A percentile compares a stretch with the other conserved stretches of the same genome.
These are phyloP conservation scores for Brachionus paranguensis DNA, from an alignment of 1,140 invertebrate genomes.

Conservation along the genomic window DNA sequence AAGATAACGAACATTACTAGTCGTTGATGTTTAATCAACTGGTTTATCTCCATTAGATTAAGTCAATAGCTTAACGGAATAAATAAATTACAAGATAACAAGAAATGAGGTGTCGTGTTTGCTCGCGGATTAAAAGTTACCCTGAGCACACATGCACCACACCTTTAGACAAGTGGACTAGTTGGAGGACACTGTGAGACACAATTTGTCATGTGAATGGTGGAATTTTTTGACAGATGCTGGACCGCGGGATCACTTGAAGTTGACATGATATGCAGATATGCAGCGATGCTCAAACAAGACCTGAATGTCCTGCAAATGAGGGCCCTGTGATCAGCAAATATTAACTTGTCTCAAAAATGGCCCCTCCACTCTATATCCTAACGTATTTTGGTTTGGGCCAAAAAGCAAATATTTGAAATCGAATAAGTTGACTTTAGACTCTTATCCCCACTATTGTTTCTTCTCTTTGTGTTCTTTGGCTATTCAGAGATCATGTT, in stretches of 20 bases:
- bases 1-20: not conserved
- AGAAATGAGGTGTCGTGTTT: not conserved
- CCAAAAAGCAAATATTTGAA: not conserved
- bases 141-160: not conserved
- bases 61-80: not conserved
- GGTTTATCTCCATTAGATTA: not conserved
- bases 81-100: not conserved
- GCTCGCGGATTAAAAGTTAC: not conserved
- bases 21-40: not conserved
- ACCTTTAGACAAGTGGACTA: not conserved
- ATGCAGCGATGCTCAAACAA: not conserved
- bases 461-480: not conserved
- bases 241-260: not conserved
- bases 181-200: not conserved
- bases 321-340: not conserved
- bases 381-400: not conserved
- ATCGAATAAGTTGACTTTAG: not conserved
- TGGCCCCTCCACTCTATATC: not conserved
- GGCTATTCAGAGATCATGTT: slow-evolving; percentile 11
- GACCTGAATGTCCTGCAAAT: not conserved
- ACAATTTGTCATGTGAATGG: not conserved
- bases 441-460: not conserved
- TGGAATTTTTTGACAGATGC: not conserved
- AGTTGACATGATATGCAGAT: slow-evolving; percentile 20
- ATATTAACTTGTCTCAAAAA: slow-evolving; percentile 12